Base-by-base conservation (phyloP, 2,113 vertebrate species). In the Campylomormyrus numenius region DNA sequence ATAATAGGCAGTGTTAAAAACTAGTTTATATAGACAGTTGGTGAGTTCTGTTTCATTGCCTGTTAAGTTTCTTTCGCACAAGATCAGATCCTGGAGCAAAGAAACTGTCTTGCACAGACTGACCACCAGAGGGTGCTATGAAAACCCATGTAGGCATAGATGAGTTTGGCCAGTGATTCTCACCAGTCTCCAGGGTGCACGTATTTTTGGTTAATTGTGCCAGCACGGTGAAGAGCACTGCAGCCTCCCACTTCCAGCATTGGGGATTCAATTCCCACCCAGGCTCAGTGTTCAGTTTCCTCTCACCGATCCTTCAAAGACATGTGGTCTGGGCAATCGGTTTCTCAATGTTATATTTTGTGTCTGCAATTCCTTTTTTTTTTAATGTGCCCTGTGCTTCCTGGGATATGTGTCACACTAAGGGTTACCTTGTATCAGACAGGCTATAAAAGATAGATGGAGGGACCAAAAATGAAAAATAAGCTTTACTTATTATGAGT, bases 41-140 rank as follows among this genome's bases (percentile, higher is more conserved):
- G 10, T 53, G 49, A 35, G 49, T 89, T 89, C 53, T 45, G 31
- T 35, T 31, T 49, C 45, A 46, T 42, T 21, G 9, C 15, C 46
- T 39, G 46, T 49, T 42, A 77, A 39, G 45, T 89, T 85, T 50
- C 88, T 27, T 53, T 35, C 5, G 46, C 52, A 27, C 49, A 24
- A 27, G n/a, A 89, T 77, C 17, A 52, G 49, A 3, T 35, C 13
- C 35, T 77, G 6, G 17, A 39, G 24, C 70, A 53, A 89, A 56
- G 10, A 27, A 53, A 27, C n/a, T 21, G 49, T 31, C 15, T 24
- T 46, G 24, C 19, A 45, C 27, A 19, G 27, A 53, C 21, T 83
- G 49, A 50, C 88, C 88, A 89, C 88, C 49, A 89, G 88, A 83
- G 88, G 88, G 70, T 15, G 45, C 45, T 83, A 50, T 27, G 7